Conservation (phyloP, 1,140 invertebrate genomes). For the Cotesia vestalis region DNA sequence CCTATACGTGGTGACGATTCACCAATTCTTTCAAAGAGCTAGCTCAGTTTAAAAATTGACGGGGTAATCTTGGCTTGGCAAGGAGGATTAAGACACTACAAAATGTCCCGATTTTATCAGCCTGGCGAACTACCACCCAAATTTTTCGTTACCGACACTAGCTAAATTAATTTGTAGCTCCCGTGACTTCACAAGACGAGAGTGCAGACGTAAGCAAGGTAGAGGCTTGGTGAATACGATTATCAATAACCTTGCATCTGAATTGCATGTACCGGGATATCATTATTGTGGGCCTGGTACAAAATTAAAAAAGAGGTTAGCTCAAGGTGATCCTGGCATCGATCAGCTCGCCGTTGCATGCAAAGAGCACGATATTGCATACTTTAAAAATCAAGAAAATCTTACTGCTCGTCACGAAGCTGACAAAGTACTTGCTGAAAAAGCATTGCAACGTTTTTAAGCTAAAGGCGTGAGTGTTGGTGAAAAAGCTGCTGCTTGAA, state of each 20-base stretch:
- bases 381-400: not conserved
- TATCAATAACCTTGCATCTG: not conserved
- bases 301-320: not conserved
- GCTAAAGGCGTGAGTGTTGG: not conserved
- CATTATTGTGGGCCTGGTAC: too few relatives aligned
- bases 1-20: too few relatives aligned
- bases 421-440: constrained; percentile 2
- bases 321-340: not conserved
- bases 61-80: too few relatives aligned
- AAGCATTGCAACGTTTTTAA: not conserved
- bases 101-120: too few relatives aligned
- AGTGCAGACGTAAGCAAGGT: not conserved
- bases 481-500: too few relatives aligned
- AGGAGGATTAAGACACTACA: too few relatives aligned
- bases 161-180: too few relatives aligned
- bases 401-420: not conserved
- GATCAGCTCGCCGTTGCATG: not conserved
- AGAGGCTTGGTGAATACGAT: not conserved
- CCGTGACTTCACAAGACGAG: too few relatives aligned
- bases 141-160: too few relatives aligned
- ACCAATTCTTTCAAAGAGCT: too few relatives aligned
- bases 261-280: not conserved
- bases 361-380: constrained; percentile 4
- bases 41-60: too few relatives aligned
- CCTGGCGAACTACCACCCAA: too few relatives aligned